These are phyloP conservation scores for Danio tinwini DNA, from an alignment of 2,797 vertebrate species.

Conservation along the genomic window DNA sequence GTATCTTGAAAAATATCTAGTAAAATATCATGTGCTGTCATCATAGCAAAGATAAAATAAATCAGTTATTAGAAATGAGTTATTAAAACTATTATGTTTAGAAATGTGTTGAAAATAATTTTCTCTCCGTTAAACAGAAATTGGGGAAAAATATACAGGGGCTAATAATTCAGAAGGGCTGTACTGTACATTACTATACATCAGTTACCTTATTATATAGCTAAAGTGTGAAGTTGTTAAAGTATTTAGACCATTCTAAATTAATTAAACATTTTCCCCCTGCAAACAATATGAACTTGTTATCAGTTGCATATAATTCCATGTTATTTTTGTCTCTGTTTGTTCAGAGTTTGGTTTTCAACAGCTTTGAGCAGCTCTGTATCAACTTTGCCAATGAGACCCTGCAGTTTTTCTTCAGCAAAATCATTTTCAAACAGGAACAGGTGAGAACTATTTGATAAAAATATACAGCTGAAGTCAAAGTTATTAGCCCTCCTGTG, in stretches of 20 bases:
- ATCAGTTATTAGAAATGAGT: too few species aligned
- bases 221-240: background rate
- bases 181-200: too few species aligned
- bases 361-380: constrained; percentile 97
- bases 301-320: background rate
- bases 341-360: constrained; percentile 89
- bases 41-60: too few species aligned
- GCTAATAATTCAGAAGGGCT: too few species aligned
- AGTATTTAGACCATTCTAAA: background rate
- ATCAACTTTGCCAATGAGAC: constrained; percentile 97
- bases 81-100: too few species aligned
- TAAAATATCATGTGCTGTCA: too few species aligned
- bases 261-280: background rate
- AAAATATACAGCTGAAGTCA: too few species aligned
- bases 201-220: background rate
- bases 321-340: background rate
- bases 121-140: too few species aligned
- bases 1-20: too few species aligned
- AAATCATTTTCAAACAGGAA: constrained; percentile 92
- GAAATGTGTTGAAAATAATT: too few species aligned
- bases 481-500: too few species aligned
- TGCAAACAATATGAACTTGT: background rate
- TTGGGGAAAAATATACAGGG: too few species aligned
- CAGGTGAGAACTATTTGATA: constrained; percentile 81
- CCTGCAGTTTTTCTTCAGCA: constrained; percentile 93